These are phyloP conservation scores for Adelges cooleyi DNA, from an alignment of 1,140 invertebrate genomes.

Conservation along the genomic window DNA sequence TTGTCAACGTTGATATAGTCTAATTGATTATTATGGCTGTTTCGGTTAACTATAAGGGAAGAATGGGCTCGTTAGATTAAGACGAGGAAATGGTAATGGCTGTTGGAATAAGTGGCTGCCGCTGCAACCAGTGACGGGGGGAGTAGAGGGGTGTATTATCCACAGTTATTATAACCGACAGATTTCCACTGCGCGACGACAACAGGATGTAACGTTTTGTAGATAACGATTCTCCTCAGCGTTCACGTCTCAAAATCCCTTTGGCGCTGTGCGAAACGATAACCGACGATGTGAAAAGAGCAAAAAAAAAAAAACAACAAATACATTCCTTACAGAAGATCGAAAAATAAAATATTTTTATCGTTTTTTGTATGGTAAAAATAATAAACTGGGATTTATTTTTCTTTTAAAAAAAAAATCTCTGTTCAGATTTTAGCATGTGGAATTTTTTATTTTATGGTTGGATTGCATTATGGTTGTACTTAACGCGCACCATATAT, in stretches of 20 bases:
- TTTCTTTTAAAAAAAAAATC: too few relatives aligned
- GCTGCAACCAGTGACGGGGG: neutral
- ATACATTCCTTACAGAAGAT: too few relatives aligned
- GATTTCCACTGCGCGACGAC: neutral
- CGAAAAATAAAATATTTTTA: too few relatives aligned
- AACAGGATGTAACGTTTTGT: neutral
- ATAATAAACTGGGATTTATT: too few relatives aligned
- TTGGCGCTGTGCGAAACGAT: too few relatives aligned
- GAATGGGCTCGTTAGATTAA: neutral
- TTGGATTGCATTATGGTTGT: neutral
- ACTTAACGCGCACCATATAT: too few relatives aligned
- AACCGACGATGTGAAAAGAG: too few relatives aligned
- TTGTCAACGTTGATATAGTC: neutral
- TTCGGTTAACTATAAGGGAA: neutral
- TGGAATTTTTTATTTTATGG: too few relatives aligned
- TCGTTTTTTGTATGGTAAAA: too few relatives aligned
- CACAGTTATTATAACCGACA: conserved; percentile 5
- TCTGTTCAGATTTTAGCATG: too few relatives aligned
- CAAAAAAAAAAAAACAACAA: too few relatives aligned
- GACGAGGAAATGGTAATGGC: conserved; percentile 1
- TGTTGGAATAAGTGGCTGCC: neutral
- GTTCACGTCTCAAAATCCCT: too few relatives aligned
- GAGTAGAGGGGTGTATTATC: neutral
- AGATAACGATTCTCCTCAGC: neutral
- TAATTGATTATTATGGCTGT: conserved; percentile 14